Conservation (phyloP, 2,888 invertebrate genomes). For the Drosophila hamatofila region DNA sequence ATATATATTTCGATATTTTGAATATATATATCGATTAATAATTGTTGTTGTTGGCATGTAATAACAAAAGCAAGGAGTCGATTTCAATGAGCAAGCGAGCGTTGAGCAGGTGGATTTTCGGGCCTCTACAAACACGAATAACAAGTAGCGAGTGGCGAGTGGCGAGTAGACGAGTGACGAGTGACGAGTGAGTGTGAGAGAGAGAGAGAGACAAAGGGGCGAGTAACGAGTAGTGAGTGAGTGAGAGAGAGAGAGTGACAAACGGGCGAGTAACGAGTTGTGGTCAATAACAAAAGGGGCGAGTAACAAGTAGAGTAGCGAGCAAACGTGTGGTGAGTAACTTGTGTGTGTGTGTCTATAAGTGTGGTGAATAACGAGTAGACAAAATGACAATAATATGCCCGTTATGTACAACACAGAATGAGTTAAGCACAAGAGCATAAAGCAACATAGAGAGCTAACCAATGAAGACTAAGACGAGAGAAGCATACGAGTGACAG, state of each 20-base stretch:
- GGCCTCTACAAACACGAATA: slow-evolving; percentile 8
- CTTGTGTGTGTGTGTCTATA: slow-evolving; percentile 6
- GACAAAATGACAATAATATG: slow-evolving; percentile 2
- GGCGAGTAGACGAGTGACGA: too few species aligned
- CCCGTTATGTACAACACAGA: slow-evolving; percentile 9
- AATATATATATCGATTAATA: slow-evolving; percentile 9
- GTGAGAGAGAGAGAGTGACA: neutral
- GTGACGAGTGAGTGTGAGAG: neutral
- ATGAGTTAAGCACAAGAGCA: slow-evolving; percentile 8
- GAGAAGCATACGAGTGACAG: neutral
- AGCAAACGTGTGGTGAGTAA: slow-evolving; percentile 9
- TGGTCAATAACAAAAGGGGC: slow-evolving; percentile 1
- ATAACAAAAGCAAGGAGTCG: slow-evolving; percentile 74
- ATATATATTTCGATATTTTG: slow-evolving; percentile 2
- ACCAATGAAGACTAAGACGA: neutral
- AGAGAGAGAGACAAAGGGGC: neutral
- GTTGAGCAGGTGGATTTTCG: slow-evolving; percentile 28
- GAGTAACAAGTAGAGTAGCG: slow-evolving; percentile 19
- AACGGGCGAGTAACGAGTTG: neutral
- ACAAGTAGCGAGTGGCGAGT: slow-evolving; percentile 13
- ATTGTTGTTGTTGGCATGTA: slow-evolving; percentile 54
- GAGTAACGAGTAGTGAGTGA: slow-evolving; percentile 1
- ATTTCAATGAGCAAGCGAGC: slow-evolving; percentile 77
- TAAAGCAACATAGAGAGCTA: neutral
- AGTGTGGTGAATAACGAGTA: slow-evolving; percentile 10